phyloP scores from a whole-genome alignment of 2,797 vertebrate genomes.

The Pipistrellus kuhlii region DNA sequence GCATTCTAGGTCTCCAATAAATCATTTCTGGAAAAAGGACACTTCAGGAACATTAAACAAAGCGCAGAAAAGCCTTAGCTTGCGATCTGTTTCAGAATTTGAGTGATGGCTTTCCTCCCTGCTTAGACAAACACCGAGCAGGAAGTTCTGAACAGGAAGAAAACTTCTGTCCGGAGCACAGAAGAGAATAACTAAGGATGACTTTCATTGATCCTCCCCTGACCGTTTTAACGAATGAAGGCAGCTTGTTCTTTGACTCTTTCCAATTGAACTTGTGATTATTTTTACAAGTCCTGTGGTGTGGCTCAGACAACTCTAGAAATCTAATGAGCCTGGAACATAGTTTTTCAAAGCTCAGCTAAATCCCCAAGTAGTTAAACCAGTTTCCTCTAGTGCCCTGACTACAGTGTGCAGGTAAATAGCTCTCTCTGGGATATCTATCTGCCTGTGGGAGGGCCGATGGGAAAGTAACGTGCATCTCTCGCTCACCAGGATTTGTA shows the following conservation, averaged over 20 bases:
- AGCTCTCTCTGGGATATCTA: constrained; percentile 31
- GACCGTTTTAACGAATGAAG: background rate
- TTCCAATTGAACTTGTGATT: background rate
- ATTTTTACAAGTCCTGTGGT: constrained; percentile 13
- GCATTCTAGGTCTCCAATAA: constrained; percentile 67
- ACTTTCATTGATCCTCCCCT: background rate
- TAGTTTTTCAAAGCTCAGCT: constrained; percentile 23
- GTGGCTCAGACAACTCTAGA: background rate
- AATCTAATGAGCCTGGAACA: background rate
- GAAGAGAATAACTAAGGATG: background rate
- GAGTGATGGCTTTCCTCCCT: constrained; percentile 59
- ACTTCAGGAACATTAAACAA: constrained; percentile 80
- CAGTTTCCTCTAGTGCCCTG: background rate
- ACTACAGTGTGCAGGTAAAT: background rate
- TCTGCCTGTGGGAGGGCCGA: background rate
- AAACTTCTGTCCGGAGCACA: background rate
- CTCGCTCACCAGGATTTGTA: background rate
- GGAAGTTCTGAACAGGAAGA: constrained; percentile 66
- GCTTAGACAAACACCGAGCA: constrained; percentile 61
- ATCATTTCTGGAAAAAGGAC: constrained; percentile 73
- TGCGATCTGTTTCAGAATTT: constrained; percentile 62
- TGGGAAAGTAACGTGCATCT: background rate
- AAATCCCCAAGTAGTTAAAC: background rate
- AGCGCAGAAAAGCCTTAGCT: constrained; percentile 63
- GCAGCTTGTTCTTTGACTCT: constrained; percentile 50